Percentiles rank a stretch among this genome's conserved stretches.
Evolutionary conservation across 1,140 invertebrate species (phyloP).

Genomic region (Pseudomyrmex pallidus): DNA sequence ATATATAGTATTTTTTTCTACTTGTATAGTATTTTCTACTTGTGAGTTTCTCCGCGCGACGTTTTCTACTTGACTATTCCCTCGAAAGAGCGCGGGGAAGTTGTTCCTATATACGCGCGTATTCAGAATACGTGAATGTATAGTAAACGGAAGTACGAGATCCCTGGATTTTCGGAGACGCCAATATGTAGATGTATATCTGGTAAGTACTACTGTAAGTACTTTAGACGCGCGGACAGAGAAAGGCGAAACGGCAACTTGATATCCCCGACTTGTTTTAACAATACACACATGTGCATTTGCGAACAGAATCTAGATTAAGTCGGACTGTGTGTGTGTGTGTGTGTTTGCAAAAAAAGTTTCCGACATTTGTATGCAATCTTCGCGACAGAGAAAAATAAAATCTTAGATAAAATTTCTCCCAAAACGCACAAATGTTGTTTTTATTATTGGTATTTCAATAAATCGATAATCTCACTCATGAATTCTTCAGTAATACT

Average conservation of each 20-base stretch:
- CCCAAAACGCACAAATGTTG: not conserved
- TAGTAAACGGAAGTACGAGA: constrained; percentile 19
- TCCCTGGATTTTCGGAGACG: constrained; percentile 16
- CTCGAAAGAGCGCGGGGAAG: not conserved
- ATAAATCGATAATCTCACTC: not conserved
- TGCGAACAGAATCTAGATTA: constrained; percentile 29
- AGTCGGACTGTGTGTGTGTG: not conserved
- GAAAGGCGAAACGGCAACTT: not conserved
- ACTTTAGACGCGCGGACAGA: not conserved
- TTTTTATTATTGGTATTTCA: constrained; percentile 3
- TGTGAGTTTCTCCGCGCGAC: not conserved
- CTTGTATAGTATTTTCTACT: not conserved
- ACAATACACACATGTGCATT: constrained; percentile 17
- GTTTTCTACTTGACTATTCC: constrained; percentile 8
- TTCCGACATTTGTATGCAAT: constrained; percentile 19
- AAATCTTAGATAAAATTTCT: no score
- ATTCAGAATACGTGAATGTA: constrained; percentile 10
- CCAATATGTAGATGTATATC: constrained; percentile 27
- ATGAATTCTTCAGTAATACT: constrained; percentile 12
- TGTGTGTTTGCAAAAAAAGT: not conserved
- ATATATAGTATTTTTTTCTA: not conserved
- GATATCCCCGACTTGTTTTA: constrained; percentile 24
- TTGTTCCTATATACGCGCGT: not conserved
- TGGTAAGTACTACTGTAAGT: constrained; percentile 18
- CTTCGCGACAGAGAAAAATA: not conserved